Base-by-base conservation (phyloP, 2,113 vertebrate genomes). In the Tamias sibiricus region DNA sequence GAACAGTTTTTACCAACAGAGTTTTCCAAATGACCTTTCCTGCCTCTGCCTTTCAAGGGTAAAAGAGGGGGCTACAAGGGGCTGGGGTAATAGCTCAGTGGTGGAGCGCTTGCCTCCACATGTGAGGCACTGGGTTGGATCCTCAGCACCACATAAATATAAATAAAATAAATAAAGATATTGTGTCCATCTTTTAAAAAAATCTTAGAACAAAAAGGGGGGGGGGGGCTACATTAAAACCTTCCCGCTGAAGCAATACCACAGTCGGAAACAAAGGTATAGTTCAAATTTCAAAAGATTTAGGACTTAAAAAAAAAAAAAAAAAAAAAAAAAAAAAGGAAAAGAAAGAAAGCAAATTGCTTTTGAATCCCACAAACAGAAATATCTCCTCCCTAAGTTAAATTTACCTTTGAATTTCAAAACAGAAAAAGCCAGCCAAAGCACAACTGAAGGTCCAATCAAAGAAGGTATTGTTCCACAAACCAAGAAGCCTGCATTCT, bases 361-460 rank as follows among this genome's bases (percentile, higher is more conserved):
- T 83, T 96, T 97, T 92, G 87, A 94, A 97, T 77, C 82, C n/a
- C 57, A 83, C 90, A 97, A 95, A 97, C 84, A 94, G 80, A 95
- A 96, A 85, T 76, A 92, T 62, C 76, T 94, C 85, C 68, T 87
- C 76, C 72, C 88, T 91, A 88, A 92, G 90, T 96, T 97, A 97
- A 97, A 96, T 96, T 97, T 98, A 96, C 95, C 95, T 98, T 98
- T 97, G 93, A 95, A 95, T 97, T 96, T 95, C 84, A 97, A 98
- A 97, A 92, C 95, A 97, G 90, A 96, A 95, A 96, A 96, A 49
- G 17, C 66, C 77, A 82, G 81, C 76, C 80, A 84, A 91, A 96
- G 87, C 69, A 40, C 80, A 87, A 94, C 40, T 76, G 80, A 95
- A 79, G 13, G 74, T 94, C 85, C 93, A 96, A 44, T 96, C 92